Evolutionary conservation across 2,888 invertebrate species (phyloP).

Genomic region (Orthosia gothica): DNA sequence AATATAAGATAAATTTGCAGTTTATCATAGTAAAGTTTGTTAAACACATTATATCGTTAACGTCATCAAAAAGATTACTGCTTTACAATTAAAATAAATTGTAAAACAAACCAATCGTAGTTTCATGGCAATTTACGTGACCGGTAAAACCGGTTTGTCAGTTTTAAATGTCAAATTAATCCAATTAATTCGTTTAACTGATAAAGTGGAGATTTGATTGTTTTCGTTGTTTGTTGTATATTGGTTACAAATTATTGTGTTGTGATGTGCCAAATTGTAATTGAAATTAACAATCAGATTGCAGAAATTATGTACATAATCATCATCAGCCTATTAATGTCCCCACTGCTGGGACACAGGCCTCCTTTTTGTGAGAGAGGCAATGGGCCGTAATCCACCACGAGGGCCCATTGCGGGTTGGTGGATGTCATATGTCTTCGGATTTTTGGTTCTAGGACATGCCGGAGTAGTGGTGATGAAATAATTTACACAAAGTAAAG

Average conservation of each 20-base stretch:
- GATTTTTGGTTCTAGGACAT: too few species aligned
- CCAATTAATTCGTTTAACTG: constrained; percentile 52
- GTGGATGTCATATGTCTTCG: too few species aligned
- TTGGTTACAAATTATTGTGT: constrained; percentile 19
- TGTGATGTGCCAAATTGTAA: not conserved
- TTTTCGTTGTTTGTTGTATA: constrained; percentile 25
- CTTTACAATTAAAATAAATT: constrained; percentile 41
- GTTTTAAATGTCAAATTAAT: constrained; percentile 59
- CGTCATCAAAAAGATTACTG: constrained; percentile 33
- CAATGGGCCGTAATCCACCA: too few species aligned
- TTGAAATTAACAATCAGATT: not conserved
- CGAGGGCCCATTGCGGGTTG: too few species aligned
- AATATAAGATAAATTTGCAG: too few species aligned
- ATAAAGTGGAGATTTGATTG: constrained; percentile 45
- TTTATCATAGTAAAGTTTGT: not conserved
- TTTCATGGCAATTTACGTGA: constrained; percentile 37
- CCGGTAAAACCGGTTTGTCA: constrained; percentile 47
- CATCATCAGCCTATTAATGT: too few species aligned
- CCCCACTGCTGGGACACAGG: too few species aligned
- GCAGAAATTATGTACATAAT: not conserved
- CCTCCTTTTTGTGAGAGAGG: too few species aligned
- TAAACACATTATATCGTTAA: not conserved
- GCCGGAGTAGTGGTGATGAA: too few species aligned
- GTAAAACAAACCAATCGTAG: constrained; percentile 29
- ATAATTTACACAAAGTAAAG: too few species aligned